Evolutionary conservation across 2,888 invertebrate genomes (phyloP), one percentile per base, ranked within the genome.

Genomic region (Acanthosepion pharaonis): DNA sequence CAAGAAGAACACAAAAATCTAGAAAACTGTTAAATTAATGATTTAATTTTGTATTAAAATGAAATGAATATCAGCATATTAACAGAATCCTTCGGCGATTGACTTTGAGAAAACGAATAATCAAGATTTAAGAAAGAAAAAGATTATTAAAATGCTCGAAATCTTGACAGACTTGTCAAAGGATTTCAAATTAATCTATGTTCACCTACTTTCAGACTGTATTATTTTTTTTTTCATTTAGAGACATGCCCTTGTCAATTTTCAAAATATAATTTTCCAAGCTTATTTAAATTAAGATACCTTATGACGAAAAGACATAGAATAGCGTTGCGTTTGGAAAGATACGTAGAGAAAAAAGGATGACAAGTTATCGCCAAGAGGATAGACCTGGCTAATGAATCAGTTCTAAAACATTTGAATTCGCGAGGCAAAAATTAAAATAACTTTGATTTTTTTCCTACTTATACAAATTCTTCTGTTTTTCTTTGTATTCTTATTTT

Each of bases 281-380:
- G 78, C 78, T 78, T n/a, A 78, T 78, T 78, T 78, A 78, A 78
- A 78, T n/a, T 33, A 78, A 33, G 78, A 78, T 78, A n/a, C 78
- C 78, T 11, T 78, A 78, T 78, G n/a, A 78, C 78, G 18, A n/a
- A 78, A 64, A n/a, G 11, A 78, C n/a, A n/a, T 78, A 78, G n/a
- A n/a, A 28, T 8, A 64, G 64, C 20, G 15, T 78, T n/a, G 4
- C n/a, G 0, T n/a, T 28, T n/a, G 78, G n/a, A n/a, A 78, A 78
- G n/a, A n/a, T 2, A 78, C 9, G 23, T 2, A n/a, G 15, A 78
- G 1, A n/a, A 78, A 33, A 78, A 33, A 11, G n/a, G 11, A n/a
- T 11, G 3, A 2, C n/a, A 78, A 33, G n/a, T 15, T 33, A n/a
- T 78, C 15, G 78, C 78, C n/a, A n/a, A 78, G 15, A 78, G n/a